These are phyloP conservation scores for Manacus vitellinus DNA, from an alignment of 2,113 vertebrate species.

Conservation along the genomic window DNA sequence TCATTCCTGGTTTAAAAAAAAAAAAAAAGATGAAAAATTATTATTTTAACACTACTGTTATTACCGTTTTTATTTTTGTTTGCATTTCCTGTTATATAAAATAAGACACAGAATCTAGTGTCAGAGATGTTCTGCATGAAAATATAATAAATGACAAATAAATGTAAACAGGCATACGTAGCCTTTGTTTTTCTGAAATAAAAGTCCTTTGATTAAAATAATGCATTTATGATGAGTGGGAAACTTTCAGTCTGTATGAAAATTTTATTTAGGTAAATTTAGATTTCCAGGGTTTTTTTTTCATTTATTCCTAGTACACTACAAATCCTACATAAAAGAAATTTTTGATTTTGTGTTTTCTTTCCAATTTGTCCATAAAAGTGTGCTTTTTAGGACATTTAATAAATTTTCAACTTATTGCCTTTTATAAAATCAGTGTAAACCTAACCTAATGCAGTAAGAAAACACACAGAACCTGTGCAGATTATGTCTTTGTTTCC, in stretches of 20 bases:
- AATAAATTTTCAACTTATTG: not conserved
- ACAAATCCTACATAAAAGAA: not conserved
- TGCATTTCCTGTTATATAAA: not conserved
- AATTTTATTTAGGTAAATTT: not conserved
- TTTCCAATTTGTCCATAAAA: not conserved
- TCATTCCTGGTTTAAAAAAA: not conserved
- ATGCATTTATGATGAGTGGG: not conserved
- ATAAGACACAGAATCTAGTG: not conserved
- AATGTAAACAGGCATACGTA: not conserved
- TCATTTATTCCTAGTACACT: not conserved
- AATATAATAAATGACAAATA: slow-evolving; percentile 4
- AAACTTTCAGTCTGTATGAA: slow-evolving; percentile 7
- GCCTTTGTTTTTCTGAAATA: slow-evolving; percentile 18
- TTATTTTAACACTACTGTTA: not conserved
- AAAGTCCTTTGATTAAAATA: not conserved
- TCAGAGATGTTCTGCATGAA: not conserved
- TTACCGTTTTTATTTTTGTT: not conserved
- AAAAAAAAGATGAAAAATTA: not conserved
- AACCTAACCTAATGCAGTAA: not conserved
- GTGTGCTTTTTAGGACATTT: accelerated
- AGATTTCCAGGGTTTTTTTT: not conserved
- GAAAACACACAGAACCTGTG: not conserved
- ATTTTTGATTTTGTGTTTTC: not conserved
- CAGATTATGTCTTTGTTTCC: not conserved
- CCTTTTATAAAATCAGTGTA: not conserved